Base-by-base conservation (phyloP, 2,113 vertebrate species). In the Pterocles orientalis region DNA sequence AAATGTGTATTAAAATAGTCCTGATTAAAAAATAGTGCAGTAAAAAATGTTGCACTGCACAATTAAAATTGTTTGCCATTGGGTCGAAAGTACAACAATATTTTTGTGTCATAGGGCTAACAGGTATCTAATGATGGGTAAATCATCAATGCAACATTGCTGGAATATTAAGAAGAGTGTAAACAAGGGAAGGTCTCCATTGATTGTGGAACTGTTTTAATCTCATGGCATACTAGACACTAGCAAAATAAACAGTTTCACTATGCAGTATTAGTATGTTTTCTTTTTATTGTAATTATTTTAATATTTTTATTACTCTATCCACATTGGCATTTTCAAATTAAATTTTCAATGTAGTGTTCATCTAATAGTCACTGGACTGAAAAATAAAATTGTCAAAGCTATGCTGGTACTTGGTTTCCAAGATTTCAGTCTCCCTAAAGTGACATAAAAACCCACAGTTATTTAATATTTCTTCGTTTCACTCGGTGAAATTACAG, bases 191-290 rank as follows among this genome's bases (percentile, higher is more conserved):
- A 57, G 9, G 10, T 64, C 29, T 92, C 33, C 8, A 26, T 88
- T 77, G 77, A n/a, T 33, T 82, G 18, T 80, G 62, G 26, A 58
- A 81, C 33, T 4, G 2, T 72, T 90, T 82, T 51, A 58, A 8
- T 66, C 34, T 88, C 0, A 0, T 48, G 21, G 12, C 58, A 6
- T 61, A 29, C 25, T 23, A 73, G 25, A 26, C 33, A 66, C n/a
- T 31, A 61, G 58, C 8, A 77, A 88, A 92, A 56, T 47, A 15
- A 7, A 39, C 7, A 61, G 29, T 72, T 78, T 75, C 31, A 20
- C 11, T 82, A 8, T 56, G 31, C 9, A 48, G 14, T 47, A 60
- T 54, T 64, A 58, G 5, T 54, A 16, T 29, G 7, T 25, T 60
- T 62, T 61, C 20, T 80, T 75, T 54, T 45, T 56, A 60, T 5